phyloP scores from a whole-genome alignment of 2,113 vertebrate species.

The Megaceryle maxima region DNA sequence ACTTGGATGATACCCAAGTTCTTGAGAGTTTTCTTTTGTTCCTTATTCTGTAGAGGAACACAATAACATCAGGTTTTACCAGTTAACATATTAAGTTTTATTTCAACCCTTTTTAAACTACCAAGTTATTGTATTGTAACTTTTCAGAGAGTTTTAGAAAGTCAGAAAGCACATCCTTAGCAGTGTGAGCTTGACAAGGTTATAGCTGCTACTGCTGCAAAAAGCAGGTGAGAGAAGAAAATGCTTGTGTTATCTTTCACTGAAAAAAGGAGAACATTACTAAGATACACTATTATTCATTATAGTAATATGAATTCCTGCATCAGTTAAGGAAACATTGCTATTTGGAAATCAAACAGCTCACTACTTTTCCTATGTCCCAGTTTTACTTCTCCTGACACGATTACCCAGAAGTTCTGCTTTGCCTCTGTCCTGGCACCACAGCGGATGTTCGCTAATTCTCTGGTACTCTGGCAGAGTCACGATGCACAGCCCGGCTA shows the following conservation, averaged over 20 bases:
- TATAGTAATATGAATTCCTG: background rate
- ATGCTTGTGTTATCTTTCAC: background rate
- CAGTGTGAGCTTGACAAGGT: background rate
- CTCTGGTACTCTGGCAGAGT: accelerated
- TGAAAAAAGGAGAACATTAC: background rate
- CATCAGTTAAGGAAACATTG: background rate
- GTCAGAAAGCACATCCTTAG: background rate
- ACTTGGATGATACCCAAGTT: background rate
- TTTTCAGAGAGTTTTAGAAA: constrained; percentile 9
- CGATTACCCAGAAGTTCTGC: background rate
- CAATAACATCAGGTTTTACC: background rate
- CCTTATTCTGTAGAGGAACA: background rate
- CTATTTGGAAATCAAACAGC: background rate
- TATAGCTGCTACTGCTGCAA: background rate
- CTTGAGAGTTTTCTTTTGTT: background rate
- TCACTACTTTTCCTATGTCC: background rate
- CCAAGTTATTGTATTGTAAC: background rate
- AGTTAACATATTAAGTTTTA: background rate
- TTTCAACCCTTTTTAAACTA: background rate
- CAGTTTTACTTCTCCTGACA: background rate
- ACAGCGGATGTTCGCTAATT: background rate
- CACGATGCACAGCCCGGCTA: too few species aligned
- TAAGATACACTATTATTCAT: background rate
- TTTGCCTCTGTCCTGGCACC: background rate
- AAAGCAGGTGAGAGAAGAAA: constrained; percentile 19